Conservation (phyloP, 2,113 vertebrate species). For the Perccottus glenii region DNA sequence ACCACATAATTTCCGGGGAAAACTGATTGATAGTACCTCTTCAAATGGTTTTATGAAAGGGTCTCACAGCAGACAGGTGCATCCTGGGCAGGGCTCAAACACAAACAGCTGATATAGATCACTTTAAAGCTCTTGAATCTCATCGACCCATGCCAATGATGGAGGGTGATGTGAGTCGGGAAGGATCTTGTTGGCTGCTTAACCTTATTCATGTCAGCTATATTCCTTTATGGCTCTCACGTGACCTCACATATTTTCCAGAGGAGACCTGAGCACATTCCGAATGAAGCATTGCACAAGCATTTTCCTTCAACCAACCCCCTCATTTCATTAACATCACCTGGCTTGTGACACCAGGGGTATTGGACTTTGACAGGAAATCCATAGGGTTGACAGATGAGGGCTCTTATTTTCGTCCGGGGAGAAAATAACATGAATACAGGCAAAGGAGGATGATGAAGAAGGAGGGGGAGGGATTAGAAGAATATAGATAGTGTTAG, state of each 20-base stretch:
- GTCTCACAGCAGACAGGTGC: slow-evolving; percentile 1
- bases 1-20: neutral
- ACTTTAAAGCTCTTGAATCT: slow-evolving; percentile 22
- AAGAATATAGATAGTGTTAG: slow-evolving; percentile 10
- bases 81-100: slow-evolving; percentile 16
- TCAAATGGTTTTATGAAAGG: neutral
- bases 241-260: slow-evolving; percentile 52
- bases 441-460: slow-evolving; percentile 33
- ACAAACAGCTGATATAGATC: slow-evolving; percentile 24
- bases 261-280: slow-evolving; percentile 17
- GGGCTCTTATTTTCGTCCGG: slow-evolving; percentile 52
- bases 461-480: slow-evolving; percentile 12
- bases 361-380: slow-evolving; percentile 67
- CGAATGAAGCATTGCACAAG: slow-evolving; percentile 1
- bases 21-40: neutral
- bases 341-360: slow-evolving; percentile 43
- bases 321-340: slow-evolving; percentile 43
- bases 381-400: slow-evolving; percentile 71
- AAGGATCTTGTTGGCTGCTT: slow-evolving; percentile 32
- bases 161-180: slow-evolving; percentile 38
- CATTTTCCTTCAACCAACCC: slow-evolving; percentile 34
- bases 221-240: slow-evolving; percentile 34
- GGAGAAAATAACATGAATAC: slow-evolving; percentile 58
- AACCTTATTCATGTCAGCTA: slow-evolving; percentile 41
- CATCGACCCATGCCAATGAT: slow-evolving; percentile 35